A percentile compares a stretch with the other conserved stretches of the same genome.
These are phyloP conservation scores for Harmothoe impar DNA, from an alignment of 2,888 invertebrate species.

Conservation along the genomic window DNA sequence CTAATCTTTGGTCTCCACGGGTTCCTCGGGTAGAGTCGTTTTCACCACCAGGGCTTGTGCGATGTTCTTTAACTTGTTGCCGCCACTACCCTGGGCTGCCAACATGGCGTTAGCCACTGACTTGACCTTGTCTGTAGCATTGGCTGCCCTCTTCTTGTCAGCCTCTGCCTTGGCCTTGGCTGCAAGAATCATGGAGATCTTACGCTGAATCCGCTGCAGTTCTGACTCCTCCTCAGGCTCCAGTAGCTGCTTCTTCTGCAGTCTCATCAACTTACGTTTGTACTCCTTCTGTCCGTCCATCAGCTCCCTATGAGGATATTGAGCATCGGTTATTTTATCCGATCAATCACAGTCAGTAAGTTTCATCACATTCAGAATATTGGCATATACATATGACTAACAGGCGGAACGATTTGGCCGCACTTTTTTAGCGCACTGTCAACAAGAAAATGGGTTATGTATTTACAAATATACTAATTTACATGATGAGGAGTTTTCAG, in stretches of 20 bases:
- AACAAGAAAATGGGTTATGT: no score
- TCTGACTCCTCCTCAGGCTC: conserved; percentile 48
- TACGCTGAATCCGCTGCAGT: conserved; percentile 44
- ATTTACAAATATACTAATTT: no score
- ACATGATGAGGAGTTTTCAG: no score
- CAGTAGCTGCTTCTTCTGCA: conserved; percentile 46
- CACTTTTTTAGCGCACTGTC: no score
- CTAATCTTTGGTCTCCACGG: no score
- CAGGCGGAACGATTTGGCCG: no score
- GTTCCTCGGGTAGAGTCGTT: no score
- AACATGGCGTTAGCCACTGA: background rate
- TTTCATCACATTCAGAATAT: no score
- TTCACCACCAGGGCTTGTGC: background rate
- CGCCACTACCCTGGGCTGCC: background rate
- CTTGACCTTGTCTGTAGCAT: background rate
- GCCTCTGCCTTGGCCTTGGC: conserved; percentile 25
- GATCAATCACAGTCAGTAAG: no score
- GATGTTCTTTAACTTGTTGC: background rate
- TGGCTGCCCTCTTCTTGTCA: conserved; percentile 32
- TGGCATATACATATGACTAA: no score
- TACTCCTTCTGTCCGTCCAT: conserved; percentile 78
- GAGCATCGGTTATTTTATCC: no score
- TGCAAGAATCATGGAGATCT: conserved; percentile 52
- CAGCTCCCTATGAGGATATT: conserved; percentile 73
- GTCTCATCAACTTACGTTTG: conserved; percentile 70